A percentile compares a stretch with the other conserved stretches of the same genome.
phyloP scores from a whole-genome alignment of 2,797 vertebrate species.

The Remorina albescens region DNA sequence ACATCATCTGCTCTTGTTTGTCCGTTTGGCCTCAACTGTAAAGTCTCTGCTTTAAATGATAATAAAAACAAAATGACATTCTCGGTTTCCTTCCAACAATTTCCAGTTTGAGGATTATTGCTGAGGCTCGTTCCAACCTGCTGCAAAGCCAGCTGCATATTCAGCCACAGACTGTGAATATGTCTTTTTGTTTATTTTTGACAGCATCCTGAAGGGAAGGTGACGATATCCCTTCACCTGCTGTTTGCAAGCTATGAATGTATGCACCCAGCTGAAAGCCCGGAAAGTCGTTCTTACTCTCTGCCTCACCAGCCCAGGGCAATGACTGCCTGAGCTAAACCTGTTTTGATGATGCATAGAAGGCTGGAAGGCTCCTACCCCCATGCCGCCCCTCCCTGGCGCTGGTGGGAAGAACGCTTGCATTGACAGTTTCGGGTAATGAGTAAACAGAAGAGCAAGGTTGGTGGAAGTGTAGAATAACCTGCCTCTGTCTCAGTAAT shows the following conservation, averaged over 20 bases:
- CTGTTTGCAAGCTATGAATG: conserved; percentile 41
- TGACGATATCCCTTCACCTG: conserved; percentile 57
- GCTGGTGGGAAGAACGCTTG: conserved; percentile 17
- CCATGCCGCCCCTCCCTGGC: neutral
- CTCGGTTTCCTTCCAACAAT: neutral
- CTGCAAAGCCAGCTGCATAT: conserved; percentile 19
- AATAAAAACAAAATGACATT: neutral
- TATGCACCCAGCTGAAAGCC: conserved; percentile 17
- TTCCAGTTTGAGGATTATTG: neutral
- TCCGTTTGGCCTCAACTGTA: neutral
- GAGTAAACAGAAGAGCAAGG: conserved; percentile 56
- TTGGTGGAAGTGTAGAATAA: conserved; percentile 39
- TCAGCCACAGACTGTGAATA: conserved; percentile 44
- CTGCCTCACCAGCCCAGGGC: conserved; percentile 61
- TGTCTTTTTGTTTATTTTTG: conserved; percentile 50
- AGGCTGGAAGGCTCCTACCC: conserved; percentile 42
- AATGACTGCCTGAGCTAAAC: conserved; percentile 60
- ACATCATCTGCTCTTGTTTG: conserved; percentile 8
- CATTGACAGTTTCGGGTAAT: conserved; percentile 56
- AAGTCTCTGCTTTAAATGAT: conserved; percentile 30
- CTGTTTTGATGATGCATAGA: conserved; percentile 67
- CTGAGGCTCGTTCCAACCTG: neutral
- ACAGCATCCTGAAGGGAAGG: conserved; percentile 39
- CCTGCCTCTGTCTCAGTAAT: conserved; percentile 3
- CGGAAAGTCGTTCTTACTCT: conserved; percentile 35